Percentiles rank a stretch among this genome's conserved stretches.
Evolutionary conservation across 2,888 invertebrate species (phyloP).

Genomic region (Matsumyia berberina): DNA sequence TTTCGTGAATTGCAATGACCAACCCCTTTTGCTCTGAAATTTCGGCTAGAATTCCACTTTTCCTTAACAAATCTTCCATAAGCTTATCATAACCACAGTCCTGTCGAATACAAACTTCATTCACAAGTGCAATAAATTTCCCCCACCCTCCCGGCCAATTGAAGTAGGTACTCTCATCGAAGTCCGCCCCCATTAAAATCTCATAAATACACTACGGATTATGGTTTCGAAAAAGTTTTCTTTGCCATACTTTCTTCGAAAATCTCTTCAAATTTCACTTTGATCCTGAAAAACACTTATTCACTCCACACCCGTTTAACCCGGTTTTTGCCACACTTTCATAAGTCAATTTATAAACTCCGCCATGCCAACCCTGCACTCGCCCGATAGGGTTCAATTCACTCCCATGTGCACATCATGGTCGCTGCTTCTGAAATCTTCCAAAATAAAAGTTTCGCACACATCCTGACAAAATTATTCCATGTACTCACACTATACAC

Average conservation of each 20-base stretch:
- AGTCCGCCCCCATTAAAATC: constrained; percentile 20
- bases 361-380: neutral
- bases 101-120: neutral
- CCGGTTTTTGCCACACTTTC: constrained; percentile 12
- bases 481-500: no score
- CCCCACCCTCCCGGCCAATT: neutral
- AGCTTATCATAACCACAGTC: neutral
- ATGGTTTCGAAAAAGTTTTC: constrained; percentile 28
- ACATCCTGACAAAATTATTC: constrained; percentile 3
- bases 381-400: constrained; percentile 11
- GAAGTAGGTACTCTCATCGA: neutral
- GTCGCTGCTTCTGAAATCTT: constrained; percentile 5
- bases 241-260: constrained; percentile 1
- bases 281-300: constrained; percentile 52
- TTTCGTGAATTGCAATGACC: no score
- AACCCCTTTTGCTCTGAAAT: neutral
- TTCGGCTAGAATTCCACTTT: no score
- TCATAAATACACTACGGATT: constrained; percentile 24
- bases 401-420: neutral
- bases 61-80: no score
- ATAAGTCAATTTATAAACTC: constrained; percentile 25
- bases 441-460: neutral
- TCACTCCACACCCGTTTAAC: constrained; percentile 26
- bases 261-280: constrained; percentile 44
- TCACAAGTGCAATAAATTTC: constrained; percentile 8